Evolutionary conservation across 1,140 invertebrate species (phyloP).

Genomic region (Drosophila chauvacae): DNA sequence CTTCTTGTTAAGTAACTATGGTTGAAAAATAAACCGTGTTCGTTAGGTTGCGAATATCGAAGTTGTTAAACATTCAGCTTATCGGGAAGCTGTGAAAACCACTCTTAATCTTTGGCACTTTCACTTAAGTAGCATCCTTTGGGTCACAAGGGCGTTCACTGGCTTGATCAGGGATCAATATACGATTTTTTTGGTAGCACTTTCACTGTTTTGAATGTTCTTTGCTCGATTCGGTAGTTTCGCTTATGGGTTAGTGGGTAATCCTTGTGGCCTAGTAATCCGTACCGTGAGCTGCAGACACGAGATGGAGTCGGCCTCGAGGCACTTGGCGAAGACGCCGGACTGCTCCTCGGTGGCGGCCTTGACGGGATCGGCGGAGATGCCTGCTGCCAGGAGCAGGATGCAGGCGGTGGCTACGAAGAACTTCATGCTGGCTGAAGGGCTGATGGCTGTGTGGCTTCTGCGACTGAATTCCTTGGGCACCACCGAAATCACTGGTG

Average conservation of each 20-base stretch:
- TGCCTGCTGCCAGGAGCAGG: conserved; percentile 79
- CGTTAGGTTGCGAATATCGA: background rate
- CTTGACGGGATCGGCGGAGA: conserved; percentile 79
- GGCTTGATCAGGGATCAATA: conserved; percentile 12
- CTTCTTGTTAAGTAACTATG: conserved; percentile 16
- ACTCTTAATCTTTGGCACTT: conserved; percentile 39
- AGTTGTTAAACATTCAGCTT: background rate
- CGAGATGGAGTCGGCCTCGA: conserved; percentile 88
- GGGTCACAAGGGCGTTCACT: conserved; percentile 39
- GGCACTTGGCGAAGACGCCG: conserved; percentile 85
- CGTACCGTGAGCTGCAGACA: conserved; percentile 87
- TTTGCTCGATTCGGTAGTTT: conserved; percentile 17
- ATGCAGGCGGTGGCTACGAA: conserved; percentile 78
- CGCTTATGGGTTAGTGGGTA: conserved; percentile 39
- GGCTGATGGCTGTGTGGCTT: conserved; percentile 56
- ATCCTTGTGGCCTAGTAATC: conserved; percentile 73
- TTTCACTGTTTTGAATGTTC: conserved; percentile 62
- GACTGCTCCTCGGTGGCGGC: conserved; percentile 66
- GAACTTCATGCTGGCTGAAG: conserved; percentile 70
- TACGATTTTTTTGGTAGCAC: conserved; percentile 48
- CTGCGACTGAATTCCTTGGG: conserved; percentile 61
- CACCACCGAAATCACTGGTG: conserved; percentile 84
- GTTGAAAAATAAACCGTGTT: background rate
- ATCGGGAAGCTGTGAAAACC: conserved; percentile 26
- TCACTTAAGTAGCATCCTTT: conserved; percentile 40